These are phyloP conservation scores for Cephus runcator DNA, from an alignment of 2,888 invertebrate species.

Conservation along the genomic window DNA sequence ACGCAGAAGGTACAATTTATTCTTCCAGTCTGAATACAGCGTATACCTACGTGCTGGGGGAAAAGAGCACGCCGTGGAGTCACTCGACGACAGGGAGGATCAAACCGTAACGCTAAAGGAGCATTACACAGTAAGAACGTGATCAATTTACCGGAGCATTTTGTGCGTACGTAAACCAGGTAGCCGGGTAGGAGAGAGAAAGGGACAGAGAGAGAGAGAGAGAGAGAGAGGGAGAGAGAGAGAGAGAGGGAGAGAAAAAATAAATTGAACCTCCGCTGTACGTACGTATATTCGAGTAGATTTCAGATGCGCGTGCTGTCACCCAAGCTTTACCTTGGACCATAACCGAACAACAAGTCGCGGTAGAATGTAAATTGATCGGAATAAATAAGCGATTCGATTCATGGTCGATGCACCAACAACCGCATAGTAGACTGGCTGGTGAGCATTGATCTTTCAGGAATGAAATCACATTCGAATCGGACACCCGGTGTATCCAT, in stretches of 20 bases:
- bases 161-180: constrained; percentile 7
- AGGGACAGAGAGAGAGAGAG: neutral
- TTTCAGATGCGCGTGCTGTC: constrained; percentile 4
- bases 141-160: constrained; percentile 5
- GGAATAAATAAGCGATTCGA: constrained; percentile 20
- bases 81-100: neutral
- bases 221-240: neutral
- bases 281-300: neutral
- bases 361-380: constrained; percentile 23
- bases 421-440: neutral
- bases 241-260: neutral
- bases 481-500: neutral
- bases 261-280: neutral
- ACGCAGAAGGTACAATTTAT: neutral
- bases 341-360: constrained; percentile 18
- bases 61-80: neutral
- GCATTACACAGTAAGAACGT: constrained; percentile 2
- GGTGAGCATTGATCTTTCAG: neutral
- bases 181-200: constrained; percentile 2
- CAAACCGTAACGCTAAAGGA: neutral
- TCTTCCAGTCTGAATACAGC: neutral
- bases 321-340: constrained; percentile 4
- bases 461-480: neutral
- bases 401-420: neutral
- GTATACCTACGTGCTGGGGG: neutral